Conservation (phyloP, 2,888 invertebrate genomes). For the Drosophila eohydei region DNA sequence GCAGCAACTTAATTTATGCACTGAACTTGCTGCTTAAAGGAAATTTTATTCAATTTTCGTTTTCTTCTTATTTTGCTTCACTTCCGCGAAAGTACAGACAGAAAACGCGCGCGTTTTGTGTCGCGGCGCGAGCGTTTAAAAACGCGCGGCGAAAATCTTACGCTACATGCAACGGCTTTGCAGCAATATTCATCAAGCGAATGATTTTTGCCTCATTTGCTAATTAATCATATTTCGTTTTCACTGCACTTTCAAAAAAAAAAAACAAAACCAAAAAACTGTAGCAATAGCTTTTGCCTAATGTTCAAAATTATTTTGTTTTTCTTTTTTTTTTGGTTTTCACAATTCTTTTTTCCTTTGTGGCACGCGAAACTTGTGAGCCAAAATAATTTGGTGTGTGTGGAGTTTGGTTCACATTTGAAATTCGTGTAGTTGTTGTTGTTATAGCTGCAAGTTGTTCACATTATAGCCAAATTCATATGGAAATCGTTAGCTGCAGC, state of each 20-base stretch:
- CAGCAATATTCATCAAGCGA: conserved; percentile 59
- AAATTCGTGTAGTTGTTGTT: conserved; percentile 49
- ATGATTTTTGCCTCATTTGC: conserved; percentile 65
- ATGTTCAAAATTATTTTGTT: conserved; percentile 48
- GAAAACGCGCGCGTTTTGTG: conserved; percentile 58
- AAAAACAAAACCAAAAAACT: conserved; percentile 22
- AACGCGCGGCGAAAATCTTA: conserved; percentile 57
- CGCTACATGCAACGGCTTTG: conserved; percentile 64
- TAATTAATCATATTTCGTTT: conserved; percentile 80
- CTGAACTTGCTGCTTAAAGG: conserved; percentile 55
- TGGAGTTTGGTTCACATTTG: conserved; percentile 59
- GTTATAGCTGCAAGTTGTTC: conserved; percentile 62
- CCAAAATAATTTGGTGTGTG: conserved; percentile 44
- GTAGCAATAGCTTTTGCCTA: conserved; percentile 70
- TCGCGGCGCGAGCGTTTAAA: conserved; percentile 62
- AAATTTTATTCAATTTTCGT: conserved; percentile 13
- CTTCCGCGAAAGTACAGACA: conserved; percentile 29
- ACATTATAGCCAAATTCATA: conserved; percentile 79
- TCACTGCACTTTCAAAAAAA: conserved; percentile 78
- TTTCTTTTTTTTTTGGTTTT: conserved; percentile 41
- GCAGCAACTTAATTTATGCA: conserved; percentile 59
- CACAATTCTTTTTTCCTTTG: conserved; percentile 53
- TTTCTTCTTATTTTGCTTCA: conserved; percentile 10
- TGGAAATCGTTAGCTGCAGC: conserved; percentile 60
- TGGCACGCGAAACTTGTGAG: conserved; percentile 62